Evolutionary conservation across 2,888 invertebrate species (phyloP).

Genomic region (Cephus nigrinus): DNA sequence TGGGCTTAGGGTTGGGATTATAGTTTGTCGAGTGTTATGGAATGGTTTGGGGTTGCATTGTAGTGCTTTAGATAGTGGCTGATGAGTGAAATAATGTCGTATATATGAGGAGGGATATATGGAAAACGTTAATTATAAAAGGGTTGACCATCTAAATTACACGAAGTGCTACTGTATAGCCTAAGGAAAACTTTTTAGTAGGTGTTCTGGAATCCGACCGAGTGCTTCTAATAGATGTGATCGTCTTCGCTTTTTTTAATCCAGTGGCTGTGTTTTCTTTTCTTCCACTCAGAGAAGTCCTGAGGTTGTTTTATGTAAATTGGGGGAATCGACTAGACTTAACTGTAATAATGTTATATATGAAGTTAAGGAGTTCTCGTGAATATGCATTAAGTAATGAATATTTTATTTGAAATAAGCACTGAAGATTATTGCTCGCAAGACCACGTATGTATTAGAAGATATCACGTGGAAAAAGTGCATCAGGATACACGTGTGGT

Average conservation of each 20-base stretch:
- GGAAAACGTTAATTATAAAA: not conserved
- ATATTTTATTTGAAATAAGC: not conserved
- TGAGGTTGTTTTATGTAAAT: not conserved
- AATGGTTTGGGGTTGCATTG: not conserved
- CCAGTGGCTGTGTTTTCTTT: not conserved
- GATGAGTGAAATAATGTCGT: not conserved
- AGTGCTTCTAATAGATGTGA: not conserved
- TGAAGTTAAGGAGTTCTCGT: not conserved
- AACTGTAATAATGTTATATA: not conserved
- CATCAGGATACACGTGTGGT: too few species aligned
- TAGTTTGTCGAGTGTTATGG: not conserved
- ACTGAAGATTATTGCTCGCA: not conserved
- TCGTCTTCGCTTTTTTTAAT: not conserved
- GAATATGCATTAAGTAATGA: not conserved
- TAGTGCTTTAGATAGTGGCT: not conserved
- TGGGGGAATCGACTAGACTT: not conserved
- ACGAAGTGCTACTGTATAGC: not conserved
- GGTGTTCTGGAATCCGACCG: not conserved
- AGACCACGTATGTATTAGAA: not conserved
- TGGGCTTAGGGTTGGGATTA: not conserved
- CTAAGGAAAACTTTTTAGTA: not conserved
- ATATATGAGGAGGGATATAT: not conserved
- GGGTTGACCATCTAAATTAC: not conserved
- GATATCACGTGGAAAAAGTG: not conserved
- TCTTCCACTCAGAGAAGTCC: not conserved